phyloP scores from a whole-genome alignment of 1,140 invertebrate species.

The Ptiloglossa arizonensis region DNA sequence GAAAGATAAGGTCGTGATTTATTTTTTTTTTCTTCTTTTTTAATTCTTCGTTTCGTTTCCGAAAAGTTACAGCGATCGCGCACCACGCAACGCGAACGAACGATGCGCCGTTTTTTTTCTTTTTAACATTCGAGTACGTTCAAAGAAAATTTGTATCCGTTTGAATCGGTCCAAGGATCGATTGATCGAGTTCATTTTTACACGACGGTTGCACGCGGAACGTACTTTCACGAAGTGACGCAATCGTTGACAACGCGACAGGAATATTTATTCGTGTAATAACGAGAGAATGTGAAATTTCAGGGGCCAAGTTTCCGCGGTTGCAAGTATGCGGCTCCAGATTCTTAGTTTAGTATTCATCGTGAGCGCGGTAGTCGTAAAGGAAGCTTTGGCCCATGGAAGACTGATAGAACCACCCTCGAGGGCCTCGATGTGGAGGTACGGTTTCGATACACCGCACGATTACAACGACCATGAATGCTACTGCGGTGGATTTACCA shows the following conservation, averaged over 20 bases:
- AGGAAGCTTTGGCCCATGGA: constrained; percentile 84
- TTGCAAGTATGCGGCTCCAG: constrained; percentile 43
- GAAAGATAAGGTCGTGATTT: no score
- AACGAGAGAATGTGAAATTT: neutral
- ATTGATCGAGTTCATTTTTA: no score
- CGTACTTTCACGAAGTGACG: no score
- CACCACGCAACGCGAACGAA: no score
- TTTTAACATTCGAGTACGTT: no score
- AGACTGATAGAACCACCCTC: constrained; percentile 92
- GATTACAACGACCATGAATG: constrained; percentile 95
- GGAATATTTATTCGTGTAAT: neutral
- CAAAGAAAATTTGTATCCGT: no score
- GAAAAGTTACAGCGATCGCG: no score
- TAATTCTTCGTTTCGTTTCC: no score
- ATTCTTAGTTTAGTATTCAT: constrained; percentile 20
- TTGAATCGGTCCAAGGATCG: no score
- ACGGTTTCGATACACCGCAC: constrained; percentile 84
- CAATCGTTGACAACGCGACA: neutral
- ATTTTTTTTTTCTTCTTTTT: no score
- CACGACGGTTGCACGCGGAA: no score
- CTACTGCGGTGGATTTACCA: constrained; percentile 92
- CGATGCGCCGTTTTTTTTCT: no score
- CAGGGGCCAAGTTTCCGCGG: constrained; percentile 13
- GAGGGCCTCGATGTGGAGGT: constrained; percentile 90
- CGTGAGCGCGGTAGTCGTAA: constrained; percentile 54